Evolutionary conservation across 2,113 vertebrate species (phyloP), one percentile per base, ranked within the genome.

Genomic region (Beaufortia kweichowensis): DNA sequence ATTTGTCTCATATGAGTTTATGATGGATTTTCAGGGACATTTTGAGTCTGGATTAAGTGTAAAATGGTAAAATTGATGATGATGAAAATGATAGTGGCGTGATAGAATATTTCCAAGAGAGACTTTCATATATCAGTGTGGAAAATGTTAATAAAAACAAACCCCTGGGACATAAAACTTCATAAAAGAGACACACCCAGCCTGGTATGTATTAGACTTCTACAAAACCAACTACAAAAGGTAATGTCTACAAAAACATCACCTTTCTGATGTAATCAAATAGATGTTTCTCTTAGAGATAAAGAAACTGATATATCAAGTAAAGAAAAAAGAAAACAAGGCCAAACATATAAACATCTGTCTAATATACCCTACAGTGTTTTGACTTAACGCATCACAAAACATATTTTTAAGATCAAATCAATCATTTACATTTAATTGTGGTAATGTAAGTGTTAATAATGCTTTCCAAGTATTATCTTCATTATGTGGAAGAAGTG

Each of bases 401-500:
- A n/a, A 35, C 33, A 35, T 35, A 1, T 5, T 62, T 63, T 35
- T 35, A 21, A 63, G 9, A 29, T 7, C 7, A 28, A 66, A 48
- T 15, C 43, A 46, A 14, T 68, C 6, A 31, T 31, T 68, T 21
- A 21, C 10, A 31, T 21, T 1, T 33, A 3, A 43, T 24, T 10
- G 9, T 19, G n/a, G 9, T 4, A 66, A 2, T 28, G 1, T 3
- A 57, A 66, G 77, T 66, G 77, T 63, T 24, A 53, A 43, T 78
- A 83, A 80, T 0, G 7, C 10, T 46, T 69, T 72, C 73, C 57
- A 81, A 56, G 70, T 50, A 50, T 78, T 28, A 9, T 23, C 48
- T 68, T 82, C 77, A 80, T 46, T 83, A 80, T 62, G 74, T 28
- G 80, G 48, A 26, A 76, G 69, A 29, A 83, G 68, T 82, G 79